phyloP scores from a whole-genome alignment of 2,113 vertebrate species.

The Mustela lutreola region DNA sequence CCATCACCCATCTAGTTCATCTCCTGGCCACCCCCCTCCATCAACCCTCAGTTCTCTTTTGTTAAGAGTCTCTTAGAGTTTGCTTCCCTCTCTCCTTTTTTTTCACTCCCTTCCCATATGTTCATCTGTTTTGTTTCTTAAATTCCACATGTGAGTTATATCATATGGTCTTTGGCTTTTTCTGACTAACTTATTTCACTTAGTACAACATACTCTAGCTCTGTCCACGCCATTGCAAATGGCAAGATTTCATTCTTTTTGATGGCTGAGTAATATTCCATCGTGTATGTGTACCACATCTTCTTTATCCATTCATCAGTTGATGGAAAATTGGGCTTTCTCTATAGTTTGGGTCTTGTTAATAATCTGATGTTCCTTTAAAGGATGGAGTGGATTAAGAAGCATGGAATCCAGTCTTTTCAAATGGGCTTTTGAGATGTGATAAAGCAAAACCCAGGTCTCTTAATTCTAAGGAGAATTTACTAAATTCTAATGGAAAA shows the following conservation, averaged over 20 bases:
- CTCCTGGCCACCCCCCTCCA: not conserved
- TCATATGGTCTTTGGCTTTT: not conserved
- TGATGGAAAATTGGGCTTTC: not conserved
- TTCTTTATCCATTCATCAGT: not conserved
- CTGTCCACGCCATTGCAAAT: not conserved
- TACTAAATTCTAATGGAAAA: not conserved
- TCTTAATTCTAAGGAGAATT: conserved; percentile 34
- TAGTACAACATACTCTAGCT: not conserved
- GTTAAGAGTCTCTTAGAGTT: not conserved
- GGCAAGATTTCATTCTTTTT: not conserved
- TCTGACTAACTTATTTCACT: not conserved
- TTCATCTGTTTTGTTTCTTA: not conserved
- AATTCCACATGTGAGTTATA: not conserved
- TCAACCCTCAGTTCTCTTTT: not conserved
- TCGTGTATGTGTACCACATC: not conserved
- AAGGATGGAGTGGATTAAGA: conserved; percentile 9
- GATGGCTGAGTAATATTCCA: not conserved
- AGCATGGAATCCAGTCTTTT: not conserved
- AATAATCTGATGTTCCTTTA: not conserved
- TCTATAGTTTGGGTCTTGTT: not conserved
- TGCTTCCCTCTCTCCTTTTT: not conserved
- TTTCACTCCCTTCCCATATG: not conserved
- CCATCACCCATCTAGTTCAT: not conserved
- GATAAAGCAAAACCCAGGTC: not conserved
- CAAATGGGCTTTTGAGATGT: not conserved